phyloP scores from a whole-genome alignment of 1,140 invertebrate species.

The Lepidurus apus region DNA sequence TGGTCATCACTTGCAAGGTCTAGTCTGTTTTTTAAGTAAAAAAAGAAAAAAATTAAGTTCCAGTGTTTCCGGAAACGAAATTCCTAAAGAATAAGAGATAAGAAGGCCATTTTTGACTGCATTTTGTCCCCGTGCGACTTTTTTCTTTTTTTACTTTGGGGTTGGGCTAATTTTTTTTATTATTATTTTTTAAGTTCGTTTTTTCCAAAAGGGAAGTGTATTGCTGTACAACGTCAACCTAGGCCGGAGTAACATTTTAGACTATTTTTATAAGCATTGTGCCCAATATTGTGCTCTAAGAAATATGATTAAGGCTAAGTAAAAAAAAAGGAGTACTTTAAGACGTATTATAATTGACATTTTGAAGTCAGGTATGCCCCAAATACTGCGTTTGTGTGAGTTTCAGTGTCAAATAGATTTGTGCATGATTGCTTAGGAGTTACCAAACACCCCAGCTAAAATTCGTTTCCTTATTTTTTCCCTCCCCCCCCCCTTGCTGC shows the following conservation, averaged over 20 bases:
- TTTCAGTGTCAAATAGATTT: background rate
- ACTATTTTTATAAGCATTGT: slow-evolving; percentile 19
- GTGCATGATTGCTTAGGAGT: background rate
- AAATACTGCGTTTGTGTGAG: slow-evolving; percentile 7
- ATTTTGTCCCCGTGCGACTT: background rate
- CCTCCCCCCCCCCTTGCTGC: background rate
- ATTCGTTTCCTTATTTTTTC: background rate
- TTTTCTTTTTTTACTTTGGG: background rate
- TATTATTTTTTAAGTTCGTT: background rate
- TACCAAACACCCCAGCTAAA: background rate
- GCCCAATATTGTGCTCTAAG: slow-evolving; percentile 8
- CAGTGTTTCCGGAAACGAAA: background rate
- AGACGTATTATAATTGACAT: background rate
- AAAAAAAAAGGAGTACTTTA: background rate
- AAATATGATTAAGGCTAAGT: slow-evolving; percentile 14
- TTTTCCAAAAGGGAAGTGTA: background rate
- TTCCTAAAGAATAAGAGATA: background rate
- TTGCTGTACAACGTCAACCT: slow-evolving; percentile 1
- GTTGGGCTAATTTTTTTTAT: background rate
- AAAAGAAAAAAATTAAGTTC: background rate
- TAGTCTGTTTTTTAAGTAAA: slow-evolving; percentile 10
- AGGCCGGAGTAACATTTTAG: slow-evolving; percentile 13
- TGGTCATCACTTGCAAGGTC: slow-evolving; percentile 14
- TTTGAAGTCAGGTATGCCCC: background rate
- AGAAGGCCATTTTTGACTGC: background rate